Base-by-base conservation (phyloP, 2,113 vertebrate species). In the Gadus macrocephalus region DNA sequence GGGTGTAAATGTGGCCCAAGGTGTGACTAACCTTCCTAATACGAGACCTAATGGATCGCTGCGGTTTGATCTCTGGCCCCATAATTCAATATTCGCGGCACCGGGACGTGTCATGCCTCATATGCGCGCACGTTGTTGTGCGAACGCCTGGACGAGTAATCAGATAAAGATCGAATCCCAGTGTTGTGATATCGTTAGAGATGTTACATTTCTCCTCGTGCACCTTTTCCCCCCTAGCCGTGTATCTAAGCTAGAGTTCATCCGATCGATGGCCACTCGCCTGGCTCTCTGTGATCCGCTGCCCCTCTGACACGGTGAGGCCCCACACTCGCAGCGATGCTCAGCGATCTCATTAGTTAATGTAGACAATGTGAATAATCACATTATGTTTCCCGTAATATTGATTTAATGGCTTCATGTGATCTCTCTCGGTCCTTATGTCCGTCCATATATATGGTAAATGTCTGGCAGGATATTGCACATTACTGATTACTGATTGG, bases 61-160 rank as follows among this genome's bases (percentile, higher is more conserved):
- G 59, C 22, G 16, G 20, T 17, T 15, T 22, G 64, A 65, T 35
- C 81, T 71, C 69, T 66, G 59, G 76, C 59, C 62, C 31, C 68
- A 64, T 83, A 78, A 89, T 80, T 69, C 3, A 80, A 88, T 88
- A 83, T 72, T 78, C 68, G 76, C 53, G 66, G 56, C 81, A 79
- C 63, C 69, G 68, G 69, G 75, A 77, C 81, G 63, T 81, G 73
- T 85, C 78, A 85, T 73, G 6, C 69, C 66, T 71, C 75, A 62
- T 72, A 55, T 55, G 3, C 85, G 83, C 72, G 82, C 74, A 64
- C 81, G 69, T 66, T 79, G 82, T 84, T 65, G 71, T 68, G 65
- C 71, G 7, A 64, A 74, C 68, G 69, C 38, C 75, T 49, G 59
- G 17, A 0, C 56, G 72, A 70, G 61, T 65, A 80, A 83, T 82